These are phyloP conservation scores for Pimephales promelas DNA, from an alignment of 2,113 vertebrate species.

Conservation along the genomic window DNA sequence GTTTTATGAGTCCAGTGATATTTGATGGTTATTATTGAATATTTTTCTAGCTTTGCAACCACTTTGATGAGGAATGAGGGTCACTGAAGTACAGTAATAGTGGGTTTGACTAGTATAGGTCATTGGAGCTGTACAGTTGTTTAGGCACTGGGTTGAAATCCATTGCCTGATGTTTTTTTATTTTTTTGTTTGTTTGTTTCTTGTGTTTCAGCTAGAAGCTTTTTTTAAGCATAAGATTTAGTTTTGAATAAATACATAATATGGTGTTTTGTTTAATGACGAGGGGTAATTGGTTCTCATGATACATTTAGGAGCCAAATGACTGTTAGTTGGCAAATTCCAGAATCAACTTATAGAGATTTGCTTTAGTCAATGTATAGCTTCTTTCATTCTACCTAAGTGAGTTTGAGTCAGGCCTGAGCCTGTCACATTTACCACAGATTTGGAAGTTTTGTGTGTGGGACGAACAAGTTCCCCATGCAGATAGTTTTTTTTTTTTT, in stretches of 20 bases:
- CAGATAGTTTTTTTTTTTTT: too few species aligned
- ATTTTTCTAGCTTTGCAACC: constrained; percentile 6
- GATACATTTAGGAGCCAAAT: not conserved
- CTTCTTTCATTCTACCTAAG: too few species aligned
- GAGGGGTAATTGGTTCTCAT: not conserved
- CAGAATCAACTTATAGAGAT: not conserved
- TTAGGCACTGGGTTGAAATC: not conserved
- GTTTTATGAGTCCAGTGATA: constrained; percentile 8
- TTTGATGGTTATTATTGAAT: constrained; percentile 4
- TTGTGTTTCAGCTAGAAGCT: not conserved
- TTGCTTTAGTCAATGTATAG: too few species aligned
- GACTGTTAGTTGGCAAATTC: not conserved
- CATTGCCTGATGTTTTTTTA: not conserved
- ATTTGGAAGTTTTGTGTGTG: too few species aligned
- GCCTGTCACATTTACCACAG: too few species aligned
- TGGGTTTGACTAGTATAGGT: not conserved
- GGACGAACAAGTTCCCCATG: too few species aligned
- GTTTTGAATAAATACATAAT: not conserved
- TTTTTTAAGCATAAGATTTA: too few species aligned
- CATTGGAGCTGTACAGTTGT: constrained; percentile 3
- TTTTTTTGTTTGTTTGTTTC: not conserved
- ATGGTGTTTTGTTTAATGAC: not conserved
- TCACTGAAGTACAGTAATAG: not conserved
- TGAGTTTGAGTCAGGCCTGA: too few species aligned
- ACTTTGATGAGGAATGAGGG: not conserved